phyloP scores from a whole-genome alignment of 2,888 invertebrate species.

The Drosophila fungiperda region DNA sequence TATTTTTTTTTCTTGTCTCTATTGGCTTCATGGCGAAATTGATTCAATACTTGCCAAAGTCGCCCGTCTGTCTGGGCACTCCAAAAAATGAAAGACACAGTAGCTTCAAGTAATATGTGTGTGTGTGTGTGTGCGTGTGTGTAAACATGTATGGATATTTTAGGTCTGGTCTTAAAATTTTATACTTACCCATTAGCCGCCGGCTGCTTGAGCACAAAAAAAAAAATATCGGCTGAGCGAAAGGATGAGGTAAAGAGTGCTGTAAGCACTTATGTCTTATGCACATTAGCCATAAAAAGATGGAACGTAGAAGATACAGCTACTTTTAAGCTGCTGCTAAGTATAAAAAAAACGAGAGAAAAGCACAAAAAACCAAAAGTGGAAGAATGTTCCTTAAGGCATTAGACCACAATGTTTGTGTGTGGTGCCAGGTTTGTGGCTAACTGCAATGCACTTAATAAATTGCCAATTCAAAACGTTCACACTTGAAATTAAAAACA shows the following conservation, averaged over 20 bases:
- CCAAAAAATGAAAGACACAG: constrained; percentile 27
- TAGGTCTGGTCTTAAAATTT: constrained; percentile 78
- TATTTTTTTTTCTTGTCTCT: constrained; percentile 5
- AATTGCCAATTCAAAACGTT: constrained; percentile 44
- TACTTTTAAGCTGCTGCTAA: constrained; percentile 39
- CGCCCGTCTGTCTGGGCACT: constrained; percentile 52
- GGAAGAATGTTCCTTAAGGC: constrained; percentile 20
- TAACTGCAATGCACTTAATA: constrained; percentile 40
- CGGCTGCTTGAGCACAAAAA: constrained; percentile 15
- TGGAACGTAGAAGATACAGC: constrained; percentile 37
- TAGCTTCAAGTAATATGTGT: constrained; percentile 29
- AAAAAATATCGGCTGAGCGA: constrained; percentile 1
- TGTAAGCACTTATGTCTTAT: constrained; percentile 26
- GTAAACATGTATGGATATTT: constrained; percentile 26
- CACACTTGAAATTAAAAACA: constrained; percentile 53
- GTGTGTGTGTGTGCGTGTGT: constrained; percentile 1
- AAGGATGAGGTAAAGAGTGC: background rate
- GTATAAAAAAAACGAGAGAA: background rate
- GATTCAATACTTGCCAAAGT: constrained; percentile 52
- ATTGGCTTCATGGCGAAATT: constrained; percentile 54
- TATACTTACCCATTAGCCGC: constrained; percentile 75
- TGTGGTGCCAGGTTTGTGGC: constrained; percentile 16
- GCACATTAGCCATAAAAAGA: constrained; percentile 57
- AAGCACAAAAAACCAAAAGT: background rate
- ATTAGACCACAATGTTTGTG: constrained; percentile 14